phyloP scores from a whole-genome alignment of 1,140 invertebrate genomes.

The Sarcophaga bullata region DNA sequence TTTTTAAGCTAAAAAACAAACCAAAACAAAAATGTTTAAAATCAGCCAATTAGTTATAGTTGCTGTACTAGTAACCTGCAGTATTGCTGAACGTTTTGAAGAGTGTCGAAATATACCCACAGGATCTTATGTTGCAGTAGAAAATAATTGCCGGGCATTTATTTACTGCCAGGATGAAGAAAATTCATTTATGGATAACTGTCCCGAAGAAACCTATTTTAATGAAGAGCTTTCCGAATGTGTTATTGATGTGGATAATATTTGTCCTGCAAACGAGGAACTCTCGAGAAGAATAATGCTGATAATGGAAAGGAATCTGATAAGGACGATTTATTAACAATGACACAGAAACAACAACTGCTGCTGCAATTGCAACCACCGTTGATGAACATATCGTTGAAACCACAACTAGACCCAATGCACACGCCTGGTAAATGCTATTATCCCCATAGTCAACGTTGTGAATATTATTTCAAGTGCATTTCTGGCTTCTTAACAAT shows the following conservation, averaged over 20 bases:
- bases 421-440: constrained; percentile 46
- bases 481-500: constrained; percentile 55
- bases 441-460: constrained; percentile 53
- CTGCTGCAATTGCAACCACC: background rate
- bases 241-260: constrained; percentile 51
- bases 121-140: constrained; percentile 50
- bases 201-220: constrained; percentile 57
- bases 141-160: constrained; percentile 54
- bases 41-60: background rate
- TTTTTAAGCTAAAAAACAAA: background rate
- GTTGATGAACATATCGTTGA: background rate
- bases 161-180: constrained; percentile 59
- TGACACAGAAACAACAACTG: background rate
- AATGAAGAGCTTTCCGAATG: constrained; percentile 54
- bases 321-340: too few species aligned
- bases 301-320: constrained; percentile 22
- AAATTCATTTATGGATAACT: constrained; percentile 55
- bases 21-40: background rate
- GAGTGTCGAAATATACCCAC: constrained; percentile 12
- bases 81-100: background rate
- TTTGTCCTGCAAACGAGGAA: constrained; percentile 43
- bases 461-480: constrained; percentile 59
- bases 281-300: background rate
- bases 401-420: constrained; percentile 49
- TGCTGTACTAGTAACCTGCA: background rate